These are phyloP conservation scores for Colaptes auratus DNA, from an alignment of 2,113 vertebrate genomes.

Conservation along the genomic window DNA sequence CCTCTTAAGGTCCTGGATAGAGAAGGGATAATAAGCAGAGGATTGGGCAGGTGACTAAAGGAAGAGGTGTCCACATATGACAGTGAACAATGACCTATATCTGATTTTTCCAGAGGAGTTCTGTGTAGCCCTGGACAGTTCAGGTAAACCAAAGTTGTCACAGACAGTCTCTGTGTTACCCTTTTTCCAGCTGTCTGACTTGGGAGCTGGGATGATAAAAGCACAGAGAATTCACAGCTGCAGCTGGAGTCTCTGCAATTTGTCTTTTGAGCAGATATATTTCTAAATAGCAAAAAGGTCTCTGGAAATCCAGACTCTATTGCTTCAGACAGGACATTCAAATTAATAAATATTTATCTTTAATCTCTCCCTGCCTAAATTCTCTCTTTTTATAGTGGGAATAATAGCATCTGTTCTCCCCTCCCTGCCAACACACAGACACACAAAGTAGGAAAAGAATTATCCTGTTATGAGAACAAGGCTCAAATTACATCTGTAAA, in stretches of 20 bases:
- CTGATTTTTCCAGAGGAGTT: neutral
- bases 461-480: neutral
- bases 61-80: neutral
- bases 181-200: neutral
- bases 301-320: neutral
- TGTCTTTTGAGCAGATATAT: neutral
- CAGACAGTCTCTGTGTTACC: neutral
- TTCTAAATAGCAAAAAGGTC: constrained; percentile 4
- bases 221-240: neutral
- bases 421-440: neutral
- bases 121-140: neutral
- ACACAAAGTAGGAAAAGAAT: neutral
- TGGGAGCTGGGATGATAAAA: neutral
- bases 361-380: neutral
- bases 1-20: neutral
- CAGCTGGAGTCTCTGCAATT: neutral
- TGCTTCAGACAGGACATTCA: constrained; percentile 20
- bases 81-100: neutral
- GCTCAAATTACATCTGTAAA: neutral
- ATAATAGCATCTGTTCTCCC: neutral
- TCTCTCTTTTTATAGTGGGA: neutral
- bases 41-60: neutral
- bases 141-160: neutral
- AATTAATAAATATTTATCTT: constrained; percentile 34
- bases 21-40: neutral